Conservation (phyloP, 2,797 vertebrate genomes). For the Coranthus polyacanthus region DNA sequence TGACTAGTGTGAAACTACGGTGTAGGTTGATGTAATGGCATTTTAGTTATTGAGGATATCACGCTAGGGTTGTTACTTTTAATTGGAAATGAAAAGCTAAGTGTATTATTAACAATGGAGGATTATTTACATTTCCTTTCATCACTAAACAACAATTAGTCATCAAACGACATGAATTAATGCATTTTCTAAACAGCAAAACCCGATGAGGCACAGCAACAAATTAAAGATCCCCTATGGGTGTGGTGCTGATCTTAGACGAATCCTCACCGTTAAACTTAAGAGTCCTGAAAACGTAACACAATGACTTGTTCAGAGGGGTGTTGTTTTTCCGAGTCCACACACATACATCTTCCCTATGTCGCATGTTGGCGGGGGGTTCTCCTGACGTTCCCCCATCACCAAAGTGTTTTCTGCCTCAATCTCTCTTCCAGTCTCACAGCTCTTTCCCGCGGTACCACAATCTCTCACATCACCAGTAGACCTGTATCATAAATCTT, state of each 20-base stretch:
- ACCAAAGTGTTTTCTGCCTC: conserved; percentile 42
- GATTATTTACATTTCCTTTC: no score
- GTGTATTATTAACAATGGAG: no score
- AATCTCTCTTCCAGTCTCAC: conserved; percentile 54
- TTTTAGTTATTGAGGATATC: no score
- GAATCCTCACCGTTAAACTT: conserved; percentile 29
- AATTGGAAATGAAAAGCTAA: no score
- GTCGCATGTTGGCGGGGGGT: conserved; percentile 21
- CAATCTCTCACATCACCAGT: conserved; percentile 70
- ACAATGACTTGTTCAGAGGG: conserved; percentile 29
- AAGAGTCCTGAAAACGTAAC: conserved; percentile 13
- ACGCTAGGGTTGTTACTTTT: no score
- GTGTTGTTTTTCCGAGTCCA: conserved; percentile 23
- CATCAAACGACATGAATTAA: no score
- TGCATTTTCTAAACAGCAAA: no score
- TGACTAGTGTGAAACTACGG: no score
- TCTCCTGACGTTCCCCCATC: conserved; percentile 47
- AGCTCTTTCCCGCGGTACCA: conserved; percentile 60
- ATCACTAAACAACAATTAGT: no score
- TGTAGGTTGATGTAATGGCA: no score
- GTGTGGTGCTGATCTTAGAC: background rate
- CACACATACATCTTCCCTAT: conserved; percentile 29
- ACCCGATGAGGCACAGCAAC: no score
- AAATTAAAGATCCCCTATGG: background rate
- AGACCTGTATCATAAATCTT: conserved; percentile 79